Percentiles rank a stretch among this genome's conserved stretches.
Conservation (phyloP, 2,113 vertebrate genomes). For the Trichechus manatus region DNA sequence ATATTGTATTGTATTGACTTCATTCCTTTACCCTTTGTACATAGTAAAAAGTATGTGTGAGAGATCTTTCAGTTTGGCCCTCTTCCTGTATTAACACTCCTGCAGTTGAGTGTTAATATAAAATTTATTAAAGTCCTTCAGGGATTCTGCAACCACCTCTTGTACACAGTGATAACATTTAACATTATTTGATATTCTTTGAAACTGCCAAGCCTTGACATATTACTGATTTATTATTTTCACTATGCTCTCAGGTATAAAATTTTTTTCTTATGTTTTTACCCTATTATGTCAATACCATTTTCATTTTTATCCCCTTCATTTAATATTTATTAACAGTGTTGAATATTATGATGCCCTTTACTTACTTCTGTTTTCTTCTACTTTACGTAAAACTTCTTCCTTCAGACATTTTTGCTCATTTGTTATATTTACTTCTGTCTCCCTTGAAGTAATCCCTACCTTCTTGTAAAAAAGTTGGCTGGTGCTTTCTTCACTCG, state of each 20-base stretch:
- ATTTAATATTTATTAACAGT: background rate
- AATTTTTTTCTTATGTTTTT: background rate
- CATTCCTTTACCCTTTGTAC: background rate
- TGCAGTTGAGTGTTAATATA: background rate
- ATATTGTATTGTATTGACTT: background rate
- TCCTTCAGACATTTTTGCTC: background rate
- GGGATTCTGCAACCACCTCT: background rate
- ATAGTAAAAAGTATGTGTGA: background rate
- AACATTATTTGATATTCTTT: constrained; percentile 32
- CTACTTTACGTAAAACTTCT: background rate
- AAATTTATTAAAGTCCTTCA: constrained; percentile 20
- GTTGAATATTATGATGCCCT: background rate
- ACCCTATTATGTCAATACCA: background rate
- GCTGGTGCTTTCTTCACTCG: background rate
- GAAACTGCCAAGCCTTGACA: background rate
- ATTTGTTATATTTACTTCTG: background rate
- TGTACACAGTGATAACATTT: background rate
- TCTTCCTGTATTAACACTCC: background rate
- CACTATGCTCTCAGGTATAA: background rate
- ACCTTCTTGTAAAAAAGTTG: background rate
- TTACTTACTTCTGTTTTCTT: background rate
- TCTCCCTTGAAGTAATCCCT: background rate
- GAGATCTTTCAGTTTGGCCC: background rate
- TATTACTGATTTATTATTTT: background rate
- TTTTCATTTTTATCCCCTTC: background rate